A percentile compares a stretch with the other conserved stretches of the same genome.
Conservation (phyloP, 2,797 vertebrate species). For the Acipenser transmontanus region DNA sequence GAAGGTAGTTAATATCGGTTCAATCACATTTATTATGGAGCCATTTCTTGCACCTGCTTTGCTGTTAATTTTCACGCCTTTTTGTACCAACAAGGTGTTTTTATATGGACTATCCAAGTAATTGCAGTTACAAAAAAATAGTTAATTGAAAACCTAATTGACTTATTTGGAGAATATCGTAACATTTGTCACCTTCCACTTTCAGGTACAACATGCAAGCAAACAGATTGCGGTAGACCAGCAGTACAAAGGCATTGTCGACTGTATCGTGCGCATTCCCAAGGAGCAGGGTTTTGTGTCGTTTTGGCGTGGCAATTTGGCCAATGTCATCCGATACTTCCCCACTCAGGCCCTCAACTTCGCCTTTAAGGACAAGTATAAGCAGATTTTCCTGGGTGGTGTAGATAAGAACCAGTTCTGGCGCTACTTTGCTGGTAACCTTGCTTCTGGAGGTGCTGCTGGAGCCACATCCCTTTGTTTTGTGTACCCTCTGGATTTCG, state of each 20-base stretch:
- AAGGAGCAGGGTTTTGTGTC: slow-evolving; percentile 68
- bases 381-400: slow-evolving; percentile 71
- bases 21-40: background rate
- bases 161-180: background rate
- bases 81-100: background rate
- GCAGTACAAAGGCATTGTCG: slow-evolving; percentile 76
- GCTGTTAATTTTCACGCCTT: background rate
- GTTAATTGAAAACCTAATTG: background rate
- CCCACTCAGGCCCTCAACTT: slow-evolving; percentile 79
- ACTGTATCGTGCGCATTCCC: slow-evolving; percentile 73
- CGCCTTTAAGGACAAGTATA: slow-evolving; percentile 82
- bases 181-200: background rate
- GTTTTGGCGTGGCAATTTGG: slow-evolving; percentile 76
- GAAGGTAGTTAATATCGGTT: background rate
- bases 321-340: slow-evolving; percentile 79
- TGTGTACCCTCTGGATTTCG: slow-evolving; percentile 72
- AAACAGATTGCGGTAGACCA: slow-evolving; percentile 68
- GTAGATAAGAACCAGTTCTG: slow-evolving; percentile 78
- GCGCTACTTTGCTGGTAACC: slow-evolving; percentile 74
- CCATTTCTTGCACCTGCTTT: background rate
- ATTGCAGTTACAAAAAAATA: background rate
- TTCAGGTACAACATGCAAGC: slow-evolving; percentile 73
- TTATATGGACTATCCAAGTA: background rate
- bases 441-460: slow-evolving; percentile 70
- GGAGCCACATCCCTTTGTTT: slow-evolving; percentile 69